phyloP scores from a whole-genome alignment of 2,888 invertebrate species.

The Drosophila planitibia region DNA sequence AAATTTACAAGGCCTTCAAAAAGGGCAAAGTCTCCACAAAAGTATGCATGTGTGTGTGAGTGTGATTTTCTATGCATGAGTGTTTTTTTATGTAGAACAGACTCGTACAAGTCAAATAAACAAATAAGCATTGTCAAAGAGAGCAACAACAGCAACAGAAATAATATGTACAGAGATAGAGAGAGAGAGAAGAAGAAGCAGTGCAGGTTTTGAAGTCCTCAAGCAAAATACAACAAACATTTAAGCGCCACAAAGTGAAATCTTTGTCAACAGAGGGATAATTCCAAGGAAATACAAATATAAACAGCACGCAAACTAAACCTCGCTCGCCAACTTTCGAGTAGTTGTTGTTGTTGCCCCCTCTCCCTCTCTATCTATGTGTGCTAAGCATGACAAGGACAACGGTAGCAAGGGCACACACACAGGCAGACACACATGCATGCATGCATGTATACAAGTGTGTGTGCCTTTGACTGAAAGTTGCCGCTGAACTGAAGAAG shows the following conservation, averaged over 20 bases:
- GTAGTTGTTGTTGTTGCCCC: conserved; percentile 34
- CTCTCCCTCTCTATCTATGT: neutral
- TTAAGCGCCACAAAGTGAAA: conserved; percentile 83
- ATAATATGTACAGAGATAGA: neutral
- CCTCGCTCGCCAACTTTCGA: conserved; percentile 66
- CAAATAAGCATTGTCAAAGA: conserved; percentile 75
- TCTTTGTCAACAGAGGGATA: conserved; percentile 82
- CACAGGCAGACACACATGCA: conserved; percentile 21
- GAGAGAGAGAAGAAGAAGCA: neutral
- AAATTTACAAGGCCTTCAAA: conserved; percentile 15
- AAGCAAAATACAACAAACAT: conserved; percentile 78
- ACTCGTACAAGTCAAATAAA: conserved; percentile 71
- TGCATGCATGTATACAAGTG: neutral
- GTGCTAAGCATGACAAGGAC: conserved; percentile 71
- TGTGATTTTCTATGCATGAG: neutral
- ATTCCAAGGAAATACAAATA: conserved; percentile 83
- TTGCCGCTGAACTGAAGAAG: conserved; percentile 35
- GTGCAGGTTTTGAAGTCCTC: conserved; percentile 52
- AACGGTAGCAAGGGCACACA: conserved; percentile 56
- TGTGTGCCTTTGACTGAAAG: conserved; percentile 73
- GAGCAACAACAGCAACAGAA: conserved; percentile 57
- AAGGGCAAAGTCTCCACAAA: conserved; percentile 19
- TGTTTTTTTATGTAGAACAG: conserved; percentile 3
- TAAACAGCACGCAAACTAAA: conserved; percentile 82
- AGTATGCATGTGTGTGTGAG: neutral